Evolutionary conservation across 2,797 vertebrate species (phyloP).

Genomic region (Poeciliopsis infans): DNA sequence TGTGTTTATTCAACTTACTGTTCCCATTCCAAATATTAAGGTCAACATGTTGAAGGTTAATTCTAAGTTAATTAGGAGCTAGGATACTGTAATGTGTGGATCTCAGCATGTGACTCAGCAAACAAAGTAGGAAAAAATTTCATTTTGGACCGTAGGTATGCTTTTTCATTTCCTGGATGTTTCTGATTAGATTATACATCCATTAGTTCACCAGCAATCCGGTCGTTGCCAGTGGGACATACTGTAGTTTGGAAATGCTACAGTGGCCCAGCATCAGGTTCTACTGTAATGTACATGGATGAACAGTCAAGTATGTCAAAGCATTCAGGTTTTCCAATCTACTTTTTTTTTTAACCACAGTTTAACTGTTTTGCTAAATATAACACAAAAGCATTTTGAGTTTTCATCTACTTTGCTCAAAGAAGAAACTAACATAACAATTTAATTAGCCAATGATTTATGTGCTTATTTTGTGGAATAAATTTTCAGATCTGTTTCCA

Average conservation of each 20-base stretch:
- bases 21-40: slow-evolving; percentile 41
- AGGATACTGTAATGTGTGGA: slow-evolving; percentile 41
- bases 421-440: neutral
- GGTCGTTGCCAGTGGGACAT: slow-evolving; percentile 52
- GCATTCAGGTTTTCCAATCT: slow-evolving; percentile 8
- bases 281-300: neutral
- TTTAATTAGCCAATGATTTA: neutral
- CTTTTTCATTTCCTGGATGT: slow-evolving; percentile 65
- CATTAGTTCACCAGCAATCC: slow-evolving; percentile 72
- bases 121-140: slow-evolving; percentile 33
- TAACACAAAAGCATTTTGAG: neutral
- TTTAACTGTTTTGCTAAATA: slow-evolving; percentile 11
- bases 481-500: neutral
- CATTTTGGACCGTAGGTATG: slow-evolving; percentile 46
- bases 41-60: slow-evolving; percentile 65
- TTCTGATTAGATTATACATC: slow-evolving; percentile 72
- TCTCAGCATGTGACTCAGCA: slow-evolving; percentile 26
- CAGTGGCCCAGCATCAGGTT: slow-evolving; percentile 1
- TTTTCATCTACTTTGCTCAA: neutral
- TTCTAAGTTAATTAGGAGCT: slow-evolving; percentile 53
- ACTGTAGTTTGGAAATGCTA: neutral
- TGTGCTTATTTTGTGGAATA: neutral
- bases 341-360: neutral
- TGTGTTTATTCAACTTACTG: neutral
- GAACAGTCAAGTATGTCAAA: neutral